These are phyloP conservation scores for Hydropsyche tenuis DNA, from an alignment of 1,140 invertebrate species.

Conservation along the genomic window DNA sequence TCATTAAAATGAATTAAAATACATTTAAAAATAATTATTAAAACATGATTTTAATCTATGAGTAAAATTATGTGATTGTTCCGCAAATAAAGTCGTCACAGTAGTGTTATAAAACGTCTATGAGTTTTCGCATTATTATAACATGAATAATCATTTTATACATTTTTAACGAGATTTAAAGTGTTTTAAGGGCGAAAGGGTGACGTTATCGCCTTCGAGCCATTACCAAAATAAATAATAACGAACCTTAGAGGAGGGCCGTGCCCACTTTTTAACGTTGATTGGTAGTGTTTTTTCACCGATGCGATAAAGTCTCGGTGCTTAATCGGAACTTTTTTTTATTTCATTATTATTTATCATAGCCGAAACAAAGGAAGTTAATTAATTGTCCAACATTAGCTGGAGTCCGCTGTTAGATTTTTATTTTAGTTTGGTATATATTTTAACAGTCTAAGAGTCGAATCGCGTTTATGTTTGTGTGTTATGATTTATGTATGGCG, in stretches of 20 bases:
- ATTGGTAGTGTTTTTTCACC: not conserved
- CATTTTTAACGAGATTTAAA: not conserved
- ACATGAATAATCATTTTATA: too few species aligned
- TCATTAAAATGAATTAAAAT: too few species aligned
- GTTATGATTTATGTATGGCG: not conserved
- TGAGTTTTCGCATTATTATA: not conserved
- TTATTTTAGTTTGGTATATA: not conserved
- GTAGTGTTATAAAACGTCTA: too few species aligned
- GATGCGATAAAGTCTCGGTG: not conserved
- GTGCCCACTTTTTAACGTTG: not conserved
- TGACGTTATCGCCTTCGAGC: not conserved
- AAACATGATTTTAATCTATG: too few species aligned
- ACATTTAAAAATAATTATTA: too few species aligned
- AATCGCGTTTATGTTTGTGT: not conserved
- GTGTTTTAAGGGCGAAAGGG: conserved; percentile 4
- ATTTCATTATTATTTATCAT: not conserved
- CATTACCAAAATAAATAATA: conserved; percentile 21
- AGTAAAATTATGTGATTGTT: too few species aligned
- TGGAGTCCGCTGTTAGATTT: not conserved
- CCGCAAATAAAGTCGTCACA: too few species aligned
- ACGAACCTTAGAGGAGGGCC: not conserved
- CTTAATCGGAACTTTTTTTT: not conserved
- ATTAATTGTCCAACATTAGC: conserved; percentile 4
- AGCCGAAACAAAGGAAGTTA: not conserved
- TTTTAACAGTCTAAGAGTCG: not conserved